Evolutionary conservation across 2,113 vertebrate species (phyloP).

Genomic region (Grammomys surdaster): DNA sequence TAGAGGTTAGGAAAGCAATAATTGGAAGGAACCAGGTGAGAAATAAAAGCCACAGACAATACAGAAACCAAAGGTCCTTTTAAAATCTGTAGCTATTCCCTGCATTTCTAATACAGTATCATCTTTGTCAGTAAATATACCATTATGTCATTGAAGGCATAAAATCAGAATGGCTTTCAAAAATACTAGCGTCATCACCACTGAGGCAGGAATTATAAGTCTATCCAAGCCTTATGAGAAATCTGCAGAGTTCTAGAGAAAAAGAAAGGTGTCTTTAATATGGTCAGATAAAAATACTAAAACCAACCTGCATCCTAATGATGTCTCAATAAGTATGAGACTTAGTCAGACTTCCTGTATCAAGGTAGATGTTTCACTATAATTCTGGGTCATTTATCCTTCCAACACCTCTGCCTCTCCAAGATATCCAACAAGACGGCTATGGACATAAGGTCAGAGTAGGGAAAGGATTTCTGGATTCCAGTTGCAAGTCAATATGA

Average conservation of each 20-base stretch:
- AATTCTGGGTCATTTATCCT: neutral
- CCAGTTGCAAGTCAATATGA: neutral
- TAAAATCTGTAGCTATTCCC: neutral
- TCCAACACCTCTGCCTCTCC: neutral
- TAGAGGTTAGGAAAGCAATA: neutral
- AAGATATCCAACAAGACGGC: neutral
- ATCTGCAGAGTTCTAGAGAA: neutral
- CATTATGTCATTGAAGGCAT: neutral
- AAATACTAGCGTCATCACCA: neutral
- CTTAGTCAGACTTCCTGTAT: neutral
- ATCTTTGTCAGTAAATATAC: neutral
- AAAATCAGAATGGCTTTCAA: neutral
- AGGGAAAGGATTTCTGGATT: neutral
- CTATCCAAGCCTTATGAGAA: neutral
- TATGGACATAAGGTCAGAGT: neutral
- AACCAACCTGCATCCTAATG: neutral
- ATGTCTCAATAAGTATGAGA: neutral
- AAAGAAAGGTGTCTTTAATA: neutral
- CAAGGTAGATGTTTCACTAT: neutral
- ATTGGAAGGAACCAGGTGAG: neutral
- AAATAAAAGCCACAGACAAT: neutral
- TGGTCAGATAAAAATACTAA: neutral
- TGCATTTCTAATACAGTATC: neutral
- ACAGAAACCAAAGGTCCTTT: neutral
- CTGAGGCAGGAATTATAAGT: neutral